Conservation (phyloP, 35 echinoderm and acorn worm species). For the Holothuria glaberrima region DNA sequence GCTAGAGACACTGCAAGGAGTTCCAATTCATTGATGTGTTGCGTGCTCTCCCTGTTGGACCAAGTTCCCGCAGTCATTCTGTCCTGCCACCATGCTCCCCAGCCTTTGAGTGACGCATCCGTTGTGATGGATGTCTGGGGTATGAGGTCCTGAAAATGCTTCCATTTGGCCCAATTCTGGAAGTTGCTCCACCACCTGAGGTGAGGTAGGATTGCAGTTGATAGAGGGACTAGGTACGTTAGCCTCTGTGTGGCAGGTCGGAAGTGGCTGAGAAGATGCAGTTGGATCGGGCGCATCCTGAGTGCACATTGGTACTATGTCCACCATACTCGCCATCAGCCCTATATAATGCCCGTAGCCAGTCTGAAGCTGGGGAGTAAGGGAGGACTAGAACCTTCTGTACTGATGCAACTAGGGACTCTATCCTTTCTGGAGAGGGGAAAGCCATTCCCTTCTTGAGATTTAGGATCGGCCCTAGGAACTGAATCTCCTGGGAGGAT, state of each 20-base stretch:
- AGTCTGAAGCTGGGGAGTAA: no score
- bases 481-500: not conserved
- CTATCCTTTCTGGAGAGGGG: not conserved
- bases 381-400: no score
- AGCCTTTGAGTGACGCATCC: slow-evolving; percentile 1
- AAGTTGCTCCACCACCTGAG: not conserved
- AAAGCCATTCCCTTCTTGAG: not conserved
- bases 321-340: no score
- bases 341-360: no score
- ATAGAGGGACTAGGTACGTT: not conserved
- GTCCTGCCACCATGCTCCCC: slow-evolving; percentile 14
- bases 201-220: not conserved
- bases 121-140: not conserved
- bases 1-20: not conserved
- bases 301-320: no score
- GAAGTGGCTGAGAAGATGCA: slow-evolving; percentile 22
- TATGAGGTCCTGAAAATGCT: not conserved
- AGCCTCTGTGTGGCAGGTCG: not conserved
- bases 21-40: slow-evolving; percentile 1
- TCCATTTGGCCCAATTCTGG: not conserved
- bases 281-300: not conserved
- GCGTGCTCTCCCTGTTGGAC: not conserved
- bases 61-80: not conserved
- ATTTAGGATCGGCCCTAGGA: not conserved
- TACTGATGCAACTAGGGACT: no score